Percentiles rank a stretch among this genome's conserved stretches.
phyloP scores from a whole-genome alignment of 2,888 invertebrate genomes.

The Agriopis leucophaearia region DNA sequence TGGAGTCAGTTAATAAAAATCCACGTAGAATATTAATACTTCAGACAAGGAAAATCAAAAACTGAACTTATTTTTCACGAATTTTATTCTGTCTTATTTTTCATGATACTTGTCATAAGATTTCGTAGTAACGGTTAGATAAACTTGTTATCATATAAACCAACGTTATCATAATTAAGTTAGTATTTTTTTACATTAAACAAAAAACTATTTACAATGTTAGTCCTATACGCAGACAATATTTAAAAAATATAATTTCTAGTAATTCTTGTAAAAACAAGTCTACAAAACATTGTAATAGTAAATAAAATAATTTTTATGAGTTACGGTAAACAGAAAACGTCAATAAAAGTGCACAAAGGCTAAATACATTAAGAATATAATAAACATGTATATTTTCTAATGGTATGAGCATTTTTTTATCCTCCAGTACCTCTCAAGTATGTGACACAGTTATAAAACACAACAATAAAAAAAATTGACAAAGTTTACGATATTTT shows the following conservation, averaged over 20 bases:
- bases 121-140: constrained; percentile 81
- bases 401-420: neutral
- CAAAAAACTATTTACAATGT: constrained; percentile 47
- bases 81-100: constrained; percentile 81
- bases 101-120: constrained; percentile 84
- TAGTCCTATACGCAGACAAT: constrained; percentile 31
- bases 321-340: neutral
- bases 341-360: neutral
- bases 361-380: no score
- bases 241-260: constrained; percentile 29
- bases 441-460: constrained; percentile 32
- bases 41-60: constrained; percentile 38
- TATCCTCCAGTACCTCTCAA: neutral
- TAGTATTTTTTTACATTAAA: constrained; percentile 57
- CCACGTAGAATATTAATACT: neutral
- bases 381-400: neutral
- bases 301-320: neutral
- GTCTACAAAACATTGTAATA: neutral
- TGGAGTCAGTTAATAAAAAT: no score
- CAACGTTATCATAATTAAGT: constrained; percentile 65
- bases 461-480: neutral
- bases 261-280: neutral
- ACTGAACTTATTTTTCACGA: constrained; percentile 58
- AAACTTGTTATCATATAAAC: constrained; percentile 73
- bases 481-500: constrained; percentile 6